phyloP scores from a whole-genome alignment of 1,140 invertebrate species.

The Sinella curviseta region DNA sequence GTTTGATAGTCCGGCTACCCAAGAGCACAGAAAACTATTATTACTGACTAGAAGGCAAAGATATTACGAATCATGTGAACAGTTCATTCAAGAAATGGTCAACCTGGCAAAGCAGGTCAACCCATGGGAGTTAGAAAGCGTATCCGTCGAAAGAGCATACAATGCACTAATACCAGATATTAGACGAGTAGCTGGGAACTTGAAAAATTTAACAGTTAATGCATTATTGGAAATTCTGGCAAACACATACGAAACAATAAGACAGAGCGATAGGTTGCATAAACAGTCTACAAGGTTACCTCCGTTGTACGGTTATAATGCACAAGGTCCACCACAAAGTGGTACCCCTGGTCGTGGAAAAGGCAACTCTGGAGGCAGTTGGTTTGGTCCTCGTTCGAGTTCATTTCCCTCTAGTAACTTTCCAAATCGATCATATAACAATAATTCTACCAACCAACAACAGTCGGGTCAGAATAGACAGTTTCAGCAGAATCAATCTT shows the following conservation, averaged over 20 bases:
- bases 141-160: background rate
- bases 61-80: background rate
- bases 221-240: background rate
- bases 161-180: background rate
- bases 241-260: background rate
- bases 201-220: background rate
- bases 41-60: background rate
- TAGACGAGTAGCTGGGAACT: background rate
- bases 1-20: background rate
- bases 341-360: background rate
- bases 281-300: background rate
- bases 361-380: background rate
- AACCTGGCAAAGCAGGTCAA: background rate
- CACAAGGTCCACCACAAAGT: background rate
- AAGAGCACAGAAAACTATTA: background rate
- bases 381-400: background rate
- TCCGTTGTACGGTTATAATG: background rate
- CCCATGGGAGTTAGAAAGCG: background rate
- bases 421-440: background rate
- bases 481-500: background rate
- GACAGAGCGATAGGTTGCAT: background rate
- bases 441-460: background rate
- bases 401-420: background rate
- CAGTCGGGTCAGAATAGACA: background rate
- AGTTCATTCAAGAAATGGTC: conserved; percentile 7